Conservation (phyloP, 64 coral and sea anemone species). For the Porites australiensis region DNA sequence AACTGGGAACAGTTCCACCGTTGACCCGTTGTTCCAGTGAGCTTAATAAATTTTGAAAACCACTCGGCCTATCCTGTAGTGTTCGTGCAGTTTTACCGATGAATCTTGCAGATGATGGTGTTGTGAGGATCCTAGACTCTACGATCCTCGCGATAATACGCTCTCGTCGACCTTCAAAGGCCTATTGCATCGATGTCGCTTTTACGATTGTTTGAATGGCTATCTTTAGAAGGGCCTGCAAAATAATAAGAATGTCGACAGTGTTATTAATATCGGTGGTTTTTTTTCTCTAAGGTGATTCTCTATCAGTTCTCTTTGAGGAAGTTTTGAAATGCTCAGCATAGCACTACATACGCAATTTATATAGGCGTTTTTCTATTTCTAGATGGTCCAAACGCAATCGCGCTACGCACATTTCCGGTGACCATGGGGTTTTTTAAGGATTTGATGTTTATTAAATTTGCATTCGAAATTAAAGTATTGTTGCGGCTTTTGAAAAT, state of each 20-base stretch:
- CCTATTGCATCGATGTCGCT: neutral
- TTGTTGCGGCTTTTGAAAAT: conserved; percentile 39
- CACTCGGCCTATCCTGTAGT: no score
- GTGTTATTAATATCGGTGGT: neutral
- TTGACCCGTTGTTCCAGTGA: neutral
- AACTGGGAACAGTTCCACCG: neutral
- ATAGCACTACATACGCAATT: neutral
- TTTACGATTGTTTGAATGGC: no score
- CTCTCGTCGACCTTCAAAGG: neutral
- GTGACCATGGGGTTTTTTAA: neutral
- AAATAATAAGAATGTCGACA: neutral
- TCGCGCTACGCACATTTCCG: conserved; percentile 17
- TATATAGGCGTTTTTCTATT: neutral
- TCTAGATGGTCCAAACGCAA: conserved; percentile 2
- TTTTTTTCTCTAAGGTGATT: neutral
- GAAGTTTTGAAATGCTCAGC: neutral
- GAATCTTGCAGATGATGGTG: no score
- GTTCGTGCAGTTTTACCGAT: no score
- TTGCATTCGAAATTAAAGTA: conserved; percentile 45
- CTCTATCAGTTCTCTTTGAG: neutral
- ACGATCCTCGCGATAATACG: neutral
- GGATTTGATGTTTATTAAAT: conserved; percentile 19
- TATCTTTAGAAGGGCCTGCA: neutral
- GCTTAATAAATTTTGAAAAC: no score
- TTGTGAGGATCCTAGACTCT: neutral